Base-by-base conservation (phyloP, 2,888 invertebrate genomes). In the Aleiodes leptofemur region DNA sequence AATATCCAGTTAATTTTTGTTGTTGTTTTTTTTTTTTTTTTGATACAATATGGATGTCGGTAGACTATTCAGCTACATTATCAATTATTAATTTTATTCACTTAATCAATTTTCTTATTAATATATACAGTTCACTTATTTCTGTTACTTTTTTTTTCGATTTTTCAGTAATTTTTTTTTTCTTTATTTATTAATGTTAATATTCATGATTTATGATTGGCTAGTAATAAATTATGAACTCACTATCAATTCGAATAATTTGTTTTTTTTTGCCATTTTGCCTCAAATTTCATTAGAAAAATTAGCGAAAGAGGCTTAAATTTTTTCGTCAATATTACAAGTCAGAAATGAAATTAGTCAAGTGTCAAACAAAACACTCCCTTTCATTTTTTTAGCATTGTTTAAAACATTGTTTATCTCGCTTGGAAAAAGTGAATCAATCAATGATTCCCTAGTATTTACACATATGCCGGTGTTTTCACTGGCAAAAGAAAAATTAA, bases 191-290 rank as follows among this genome's bases (percentile, higher is more conserved):
- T 73, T 71, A 69, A 74, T 76, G 61, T 79, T 76, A 81, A 78
- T 78, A 73, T 76, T 77, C 73, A 68, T 79, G 79, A 79, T 79
- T 81, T 80, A 80, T 81, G 80, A 80, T 82, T 79, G 64, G 81
- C 82, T 82, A 84, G 79, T 84, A 87, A 85, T 87, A 87, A 87
- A 87, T 87, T 87, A 88, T 86, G 86, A 86, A 86, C 79, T 86
- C 80, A 81, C 81, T 85, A 82, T 51, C 50, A 59, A 53, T 74
- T 61, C 31, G 29, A 64, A 66, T 23, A 34, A 38, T 14, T 13
- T 64, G 56, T 76, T 64, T 66, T 66, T 61, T 31, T n/a, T n/a
- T n/a, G n/a, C 16, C 70, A 34, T 34, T 34, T 6, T 34, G 29
- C 16, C 53, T 64, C 72, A 66, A 66, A 61, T 68, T 74, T 69